Evolutionary conservation across 2,888 invertebrate genomes (phyloP).

Genomic region (Ashinkailepas kermadecensis): DNA sequence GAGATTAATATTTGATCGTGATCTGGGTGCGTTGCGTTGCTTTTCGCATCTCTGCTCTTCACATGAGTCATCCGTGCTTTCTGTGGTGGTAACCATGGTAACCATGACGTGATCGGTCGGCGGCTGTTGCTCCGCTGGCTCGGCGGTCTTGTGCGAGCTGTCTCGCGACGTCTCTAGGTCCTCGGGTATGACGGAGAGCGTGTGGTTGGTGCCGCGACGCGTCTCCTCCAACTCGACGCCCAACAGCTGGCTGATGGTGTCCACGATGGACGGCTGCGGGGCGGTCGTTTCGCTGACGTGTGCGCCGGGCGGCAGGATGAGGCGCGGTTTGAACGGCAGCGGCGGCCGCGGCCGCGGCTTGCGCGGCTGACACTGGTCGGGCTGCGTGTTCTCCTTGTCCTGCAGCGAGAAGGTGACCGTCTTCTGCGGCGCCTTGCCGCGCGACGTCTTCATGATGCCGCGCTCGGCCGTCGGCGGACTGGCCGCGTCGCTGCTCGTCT

Average conservation of each 20-base stretch:
- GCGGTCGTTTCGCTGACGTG: slow-evolving; percentile 32
- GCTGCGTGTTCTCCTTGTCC: not conserved
- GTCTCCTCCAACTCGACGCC: not conserved
- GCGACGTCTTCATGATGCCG: slow-evolving; percentile 17
- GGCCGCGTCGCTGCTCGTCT: not conserved
- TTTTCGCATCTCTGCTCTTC: not conserved
- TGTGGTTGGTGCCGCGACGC: not conserved
- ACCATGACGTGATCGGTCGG: not conserved
- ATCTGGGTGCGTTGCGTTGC: slow-evolving; percentile 46
- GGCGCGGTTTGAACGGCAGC: slow-evolving; percentile 15
- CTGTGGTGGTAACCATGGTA: no score
- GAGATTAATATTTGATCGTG: slow-evolving; percentile 32
- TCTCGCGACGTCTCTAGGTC: slow-evolving; percentile 2
- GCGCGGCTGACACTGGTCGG: not conserved
- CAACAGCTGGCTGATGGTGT: slow-evolving; percentile 36
- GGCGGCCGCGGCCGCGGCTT: not conserved
- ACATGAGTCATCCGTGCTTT: no score
- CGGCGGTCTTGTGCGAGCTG: not conserved
- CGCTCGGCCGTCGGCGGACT: slow-evolving; percentile 16
- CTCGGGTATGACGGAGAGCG: slow-evolving; percentile 2
- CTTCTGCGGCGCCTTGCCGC: slow-evolving; percentile 20
- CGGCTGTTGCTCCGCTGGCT: not conserved
- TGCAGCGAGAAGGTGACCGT: slow-evolving; percentile 17
- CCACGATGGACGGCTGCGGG: slow-evolving; percentile 31
- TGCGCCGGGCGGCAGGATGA: slow-evolving; percentile 24